These are phyloP conservation scores for Diadema setosum DNA, from an alignment of 35 echinoderm and acorn worm species.

Conservation along the genomic window DNA sequence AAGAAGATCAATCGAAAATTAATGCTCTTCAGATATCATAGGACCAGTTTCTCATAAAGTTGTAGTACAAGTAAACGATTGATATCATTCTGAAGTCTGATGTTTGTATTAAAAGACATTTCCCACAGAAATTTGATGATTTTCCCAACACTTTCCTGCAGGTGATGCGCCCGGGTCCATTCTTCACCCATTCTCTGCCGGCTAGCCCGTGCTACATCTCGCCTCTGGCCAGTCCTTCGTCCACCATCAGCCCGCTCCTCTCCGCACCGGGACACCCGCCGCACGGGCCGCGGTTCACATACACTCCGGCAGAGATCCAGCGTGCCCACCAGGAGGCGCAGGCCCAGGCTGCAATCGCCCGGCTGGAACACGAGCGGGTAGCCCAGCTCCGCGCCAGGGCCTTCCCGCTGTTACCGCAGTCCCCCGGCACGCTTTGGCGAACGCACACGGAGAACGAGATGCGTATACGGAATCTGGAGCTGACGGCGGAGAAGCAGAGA, in stretches of 20 bases:
- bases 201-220: constrained; percentile 91
- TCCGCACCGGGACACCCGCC: constrained; percentile 47
- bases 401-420: constrained; percentile 47
- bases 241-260: constrained; percentile 73
- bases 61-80: too few relatives aligned
- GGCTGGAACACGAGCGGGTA: constrained; percentile 81
- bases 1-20: too few relatives aligned
- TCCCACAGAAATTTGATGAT: too few relatives aligned
- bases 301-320: constrained; percentile 80
- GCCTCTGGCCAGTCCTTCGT: constrained; percentile 76
- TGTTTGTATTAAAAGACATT: too few relatives aligned
- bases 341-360: not conserved
- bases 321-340: constrained; percentile 64
- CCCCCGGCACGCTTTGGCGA: constrained; percentile 78
- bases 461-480: constrained; percentile 63
- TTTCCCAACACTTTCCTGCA: constrained; percentile 50
- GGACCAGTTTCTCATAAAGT: too few relatives aligned
- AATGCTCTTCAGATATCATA: too few relatives aligned
- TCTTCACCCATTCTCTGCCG: constrained; percentile 90
- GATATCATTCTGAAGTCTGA: too few relatives aligned
- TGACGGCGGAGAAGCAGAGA: constrained; percentile 37
- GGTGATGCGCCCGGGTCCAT: constrained; percentile 40
- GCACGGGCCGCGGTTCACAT: constrained; percentile 70
- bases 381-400: constrained; percentile 51
- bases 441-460: constrained; percentile 80